Conservation (phyloP, 2,113 vertebrate genomes). For the Ciconia maguari region DNA sequence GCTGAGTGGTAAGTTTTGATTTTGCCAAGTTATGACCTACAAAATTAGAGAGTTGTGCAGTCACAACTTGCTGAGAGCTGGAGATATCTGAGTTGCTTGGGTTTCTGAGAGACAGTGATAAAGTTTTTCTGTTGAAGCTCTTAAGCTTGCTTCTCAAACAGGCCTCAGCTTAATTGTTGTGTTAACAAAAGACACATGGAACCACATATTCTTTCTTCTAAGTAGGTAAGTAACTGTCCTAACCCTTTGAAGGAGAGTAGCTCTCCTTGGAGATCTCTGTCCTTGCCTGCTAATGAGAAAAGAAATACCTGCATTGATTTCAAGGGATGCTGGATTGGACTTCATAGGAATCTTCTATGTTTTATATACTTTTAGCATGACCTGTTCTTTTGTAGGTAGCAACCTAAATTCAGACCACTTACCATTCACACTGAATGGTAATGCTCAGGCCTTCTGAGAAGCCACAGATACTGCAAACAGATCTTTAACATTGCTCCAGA, state of each 20-base stretch:
- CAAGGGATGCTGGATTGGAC: neutral
- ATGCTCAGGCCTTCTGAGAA: neutral
- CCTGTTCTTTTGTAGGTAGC: neutral
- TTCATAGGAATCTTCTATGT: neutral
- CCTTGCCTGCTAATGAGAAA: neutral
- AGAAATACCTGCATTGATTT: neutral
- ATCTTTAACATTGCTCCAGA: neutral
- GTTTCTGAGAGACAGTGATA: neutral
- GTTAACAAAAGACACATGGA: neutral
- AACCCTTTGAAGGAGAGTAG: neutral
- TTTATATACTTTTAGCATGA: neutral
- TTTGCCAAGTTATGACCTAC: constrained; percentile 1
- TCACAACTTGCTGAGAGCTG: constrained; percentile 3
- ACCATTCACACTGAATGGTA: neutral
- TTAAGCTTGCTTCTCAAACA: neutral
- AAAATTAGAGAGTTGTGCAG: neutral
- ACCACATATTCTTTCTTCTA: neutral
- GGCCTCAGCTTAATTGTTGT: neutral
- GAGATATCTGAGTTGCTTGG: neutral
- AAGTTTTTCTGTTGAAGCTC: neutral
- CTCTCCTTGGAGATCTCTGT: neutral
- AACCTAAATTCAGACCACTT: neutral
- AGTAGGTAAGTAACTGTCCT: neutral
- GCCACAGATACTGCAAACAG: neutral
- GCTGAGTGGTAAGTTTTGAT: neutral